These are phyloP conservation scores for Nasua narica DNA, from an alignment of 2,797 vertebrate species.

Conservation along the genomic window DNA sequence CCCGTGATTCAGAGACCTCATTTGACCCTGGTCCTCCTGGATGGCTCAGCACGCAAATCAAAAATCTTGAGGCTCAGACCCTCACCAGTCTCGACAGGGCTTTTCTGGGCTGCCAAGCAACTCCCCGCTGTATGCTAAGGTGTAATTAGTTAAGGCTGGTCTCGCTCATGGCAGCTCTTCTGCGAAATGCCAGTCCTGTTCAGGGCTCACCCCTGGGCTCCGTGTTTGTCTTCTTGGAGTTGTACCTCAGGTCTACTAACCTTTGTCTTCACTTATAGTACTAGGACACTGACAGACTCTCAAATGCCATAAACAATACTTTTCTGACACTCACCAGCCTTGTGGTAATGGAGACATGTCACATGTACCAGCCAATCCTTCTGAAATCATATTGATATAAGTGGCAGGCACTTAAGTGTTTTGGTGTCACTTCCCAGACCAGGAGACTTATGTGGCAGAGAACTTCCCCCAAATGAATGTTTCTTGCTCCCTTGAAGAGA, in stretches of 20 bases:
- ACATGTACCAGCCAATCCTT: background rate
- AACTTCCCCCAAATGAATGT: background rate
- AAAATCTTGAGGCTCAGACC: background rate
- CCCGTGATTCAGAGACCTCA: background rate
- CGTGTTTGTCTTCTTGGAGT: background rate
- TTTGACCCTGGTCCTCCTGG: background rate
- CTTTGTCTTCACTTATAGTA: background rate
- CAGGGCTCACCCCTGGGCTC: background rate
- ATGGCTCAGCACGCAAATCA: background rate
- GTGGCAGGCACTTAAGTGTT: background rate
- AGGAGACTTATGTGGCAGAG: background rate
- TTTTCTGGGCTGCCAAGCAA: slow-evolving; percentile 7
- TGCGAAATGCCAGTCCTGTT: background rate
- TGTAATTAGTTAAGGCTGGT: slow-evolving; percentile 29
- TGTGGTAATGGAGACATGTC: background rate
- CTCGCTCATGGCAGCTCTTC: background rate
- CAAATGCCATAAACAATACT: background rate
- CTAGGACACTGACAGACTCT: background rate
- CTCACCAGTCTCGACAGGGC: background rate
- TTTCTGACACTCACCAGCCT: slow-evolving; percentile 28
- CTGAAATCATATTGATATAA: background rate
- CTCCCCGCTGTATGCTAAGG: background rate
- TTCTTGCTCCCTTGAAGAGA: background rate
- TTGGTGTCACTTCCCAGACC: background rate
- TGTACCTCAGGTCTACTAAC: background rate